Percentiles rank a stretch among this genome's conserved stretches.
Conservation (phyloP, 2,113 vertebrate species). For the Talpa occidentalis region DNA sequence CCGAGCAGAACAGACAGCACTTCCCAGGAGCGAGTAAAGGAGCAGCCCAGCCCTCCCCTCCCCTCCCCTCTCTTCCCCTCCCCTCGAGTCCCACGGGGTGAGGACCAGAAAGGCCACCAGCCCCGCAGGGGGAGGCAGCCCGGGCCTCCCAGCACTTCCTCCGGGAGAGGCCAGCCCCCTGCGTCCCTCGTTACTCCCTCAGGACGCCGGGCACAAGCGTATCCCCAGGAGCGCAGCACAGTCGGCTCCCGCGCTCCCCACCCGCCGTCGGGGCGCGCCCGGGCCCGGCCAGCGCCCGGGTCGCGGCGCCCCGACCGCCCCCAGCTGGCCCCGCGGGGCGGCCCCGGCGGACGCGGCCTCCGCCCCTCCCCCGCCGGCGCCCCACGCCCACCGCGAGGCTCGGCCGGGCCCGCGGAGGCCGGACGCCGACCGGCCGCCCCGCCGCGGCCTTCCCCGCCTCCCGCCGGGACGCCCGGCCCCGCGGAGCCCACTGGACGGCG, state of each 20-base stretch:
- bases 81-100: background rate
- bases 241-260: conserved; percentile 64
- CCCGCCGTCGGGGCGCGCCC: background rate
- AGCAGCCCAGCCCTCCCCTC: background rate
- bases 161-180: conserved; percentile 71
- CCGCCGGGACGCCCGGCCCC: conserved; percentile 56
- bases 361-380: background rate
- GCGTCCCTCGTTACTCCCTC: conserved; percentile 75
- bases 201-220: conserved; percentile 74
- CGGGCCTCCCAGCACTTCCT: conserved; percentile 67
- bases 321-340: background rate
- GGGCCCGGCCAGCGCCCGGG: background rate
- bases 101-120: background rate
- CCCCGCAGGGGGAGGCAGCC: background rate
- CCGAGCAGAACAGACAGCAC: background rate
- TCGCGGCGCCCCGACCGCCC: background rate
- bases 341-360: background rate
- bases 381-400: conserved; percentile 60
- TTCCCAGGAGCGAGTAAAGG: conserved; percentile 19
- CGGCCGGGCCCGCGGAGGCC: background rate
- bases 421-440: background rate
- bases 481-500: conserved; percentile 74
- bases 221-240: conserved; percentile 48
- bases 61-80: background rate
- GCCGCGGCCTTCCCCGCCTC: conserved; percentile 38